phyloP scores from a whole-genome alignment of 1,140 invertebrate species.

The Ylistrum balloti region DNA sequence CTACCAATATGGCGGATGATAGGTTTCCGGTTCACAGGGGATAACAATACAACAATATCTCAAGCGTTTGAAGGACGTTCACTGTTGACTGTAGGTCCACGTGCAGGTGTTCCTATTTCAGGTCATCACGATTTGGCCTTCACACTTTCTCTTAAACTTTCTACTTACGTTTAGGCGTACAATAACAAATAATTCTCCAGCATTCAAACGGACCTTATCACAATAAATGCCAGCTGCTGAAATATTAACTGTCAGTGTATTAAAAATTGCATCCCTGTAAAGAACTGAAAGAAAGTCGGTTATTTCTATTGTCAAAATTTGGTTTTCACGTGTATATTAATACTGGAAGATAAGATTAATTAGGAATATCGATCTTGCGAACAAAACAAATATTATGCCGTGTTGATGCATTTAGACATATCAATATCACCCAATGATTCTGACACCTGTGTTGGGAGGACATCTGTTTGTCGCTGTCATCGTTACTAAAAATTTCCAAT shows the following conservation, averaged over 20 bases:
- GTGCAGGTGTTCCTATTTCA: neutral
- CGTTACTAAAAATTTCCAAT: neutral
- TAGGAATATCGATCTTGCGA: neutral
- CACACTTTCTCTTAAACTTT: neutral
- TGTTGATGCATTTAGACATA: neutral
- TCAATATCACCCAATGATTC: neutral
- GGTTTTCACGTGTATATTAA: neutral
- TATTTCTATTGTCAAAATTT: neutral
- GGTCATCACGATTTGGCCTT: neutral
- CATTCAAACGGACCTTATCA: neutral
- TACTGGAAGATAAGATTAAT: neutral
- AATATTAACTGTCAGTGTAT: conserved; percentile 24
- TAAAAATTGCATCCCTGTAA: neutral
- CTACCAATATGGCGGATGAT: conserved; percentile 11
- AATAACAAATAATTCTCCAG: neutral
- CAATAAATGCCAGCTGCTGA: neutral
- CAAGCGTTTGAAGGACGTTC: neutral
- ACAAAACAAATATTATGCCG: neutral
- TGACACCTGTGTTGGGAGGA: neutral
- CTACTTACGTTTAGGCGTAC: neutral
- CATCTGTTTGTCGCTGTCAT: neutral
- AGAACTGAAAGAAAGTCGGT: neutral
- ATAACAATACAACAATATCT: conserved; percentile 34
- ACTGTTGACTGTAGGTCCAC: conserved; percentile 1
- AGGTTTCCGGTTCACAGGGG: neutral